Base-by-base conservation (phyloP, 2,113 vertebrate species). In the Reinhardtius hippoglossoides region DNA sequence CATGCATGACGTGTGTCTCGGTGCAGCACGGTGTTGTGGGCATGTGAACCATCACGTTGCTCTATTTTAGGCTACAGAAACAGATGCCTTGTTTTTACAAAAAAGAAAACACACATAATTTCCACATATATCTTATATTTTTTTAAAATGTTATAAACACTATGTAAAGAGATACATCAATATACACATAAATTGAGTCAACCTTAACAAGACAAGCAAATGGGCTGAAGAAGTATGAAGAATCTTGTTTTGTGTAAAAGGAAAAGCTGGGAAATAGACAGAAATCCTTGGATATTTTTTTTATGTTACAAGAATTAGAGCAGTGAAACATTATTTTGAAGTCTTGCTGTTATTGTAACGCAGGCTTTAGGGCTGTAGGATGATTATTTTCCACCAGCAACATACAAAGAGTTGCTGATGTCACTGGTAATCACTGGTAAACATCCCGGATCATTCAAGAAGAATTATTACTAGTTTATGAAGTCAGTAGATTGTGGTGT, bases 151-250 rank as follows among this genome's bases (percentile, higher is more conserved):
- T 4, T 50, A 42, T 52, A 21, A 42, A 58, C 13, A 44, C 2
- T 16, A 14, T 5, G 14, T 27, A 37, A 8, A 60, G 1, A 9
- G 7, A 1, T 37, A 12, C 8, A 60, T 6, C 12, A 1, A 60
- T 10, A n/a, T n/a, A 60, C 58, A n/a, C 58, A 37, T 37, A 4
- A 60, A 20, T 37, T 20, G 92, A 93, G 84, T 93, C 91, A 91
- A 84, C 82, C 82, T 68, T 92, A 89, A 92, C 78, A 52, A 77
- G 72, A 70, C 75, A 77, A 80, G 68, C 71, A 71, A 72, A 85
- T 23, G 71, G 62, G 58, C 21, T 67, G 67, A 74, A 66, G 80
- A 44, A 44, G 40, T 20, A 31, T 31, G 31, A 31, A 31, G 31
- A 31, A 8, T 31, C 31, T 31, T 31, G 31, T 31, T 31, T 31